Conservation (phyloP, 2,888 invertebrate genomes). For the Prenolepis imparis region DNA sequence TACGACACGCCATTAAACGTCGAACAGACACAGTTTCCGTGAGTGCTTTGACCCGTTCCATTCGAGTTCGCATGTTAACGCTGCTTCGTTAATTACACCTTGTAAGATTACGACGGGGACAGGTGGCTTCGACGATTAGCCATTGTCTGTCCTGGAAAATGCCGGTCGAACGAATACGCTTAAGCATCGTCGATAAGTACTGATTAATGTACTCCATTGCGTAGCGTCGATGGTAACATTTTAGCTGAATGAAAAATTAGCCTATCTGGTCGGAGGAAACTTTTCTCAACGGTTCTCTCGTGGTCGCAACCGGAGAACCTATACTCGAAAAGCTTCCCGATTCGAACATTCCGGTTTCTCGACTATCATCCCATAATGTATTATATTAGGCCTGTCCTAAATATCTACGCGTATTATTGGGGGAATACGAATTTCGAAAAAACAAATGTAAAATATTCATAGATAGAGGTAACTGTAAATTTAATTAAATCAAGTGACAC, state of each 20-base stretch:
- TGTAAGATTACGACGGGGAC: conserved; percentile 79
- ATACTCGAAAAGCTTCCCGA: neutral
- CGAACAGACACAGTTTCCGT: conserved; percentile 64
- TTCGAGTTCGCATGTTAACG: conserved; percentile 71
- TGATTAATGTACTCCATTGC: conserved; percentile 72
- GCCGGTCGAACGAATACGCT: conserved; percentile 59
- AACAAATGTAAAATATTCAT: neutral
- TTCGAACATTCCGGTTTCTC: conserved; percentile 9
- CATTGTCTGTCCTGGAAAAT: conserved; percentile 74
- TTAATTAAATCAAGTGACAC: neutral
- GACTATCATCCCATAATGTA: neutral
- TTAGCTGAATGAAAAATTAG: conserved; percentile 43
- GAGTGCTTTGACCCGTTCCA: conserved; percentile 73
- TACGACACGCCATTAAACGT: conserved; percentile 57
- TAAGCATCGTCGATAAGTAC: conserved; percentile 69
- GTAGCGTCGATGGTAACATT: conserved; percentile 43
- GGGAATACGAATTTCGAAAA: neutral
- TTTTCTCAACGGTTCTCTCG: conserved; percentile 20
- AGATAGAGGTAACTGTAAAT: conserved; percentile 3
- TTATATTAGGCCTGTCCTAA: neutral
- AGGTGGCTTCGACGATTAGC: conserved; percentile 79
- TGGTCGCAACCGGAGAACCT: conserved; percentile 13
- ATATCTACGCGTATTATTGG: neutral
- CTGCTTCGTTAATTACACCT: conserved; percentile 79
- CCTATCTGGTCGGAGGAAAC: conserved; percentile 1